A percentile compares a stretch with the other conserved stretches of the same genome.
Conservation (phyloP, 2,797 vertebrate genomes). For the Sardinella longiceps region DNA sequence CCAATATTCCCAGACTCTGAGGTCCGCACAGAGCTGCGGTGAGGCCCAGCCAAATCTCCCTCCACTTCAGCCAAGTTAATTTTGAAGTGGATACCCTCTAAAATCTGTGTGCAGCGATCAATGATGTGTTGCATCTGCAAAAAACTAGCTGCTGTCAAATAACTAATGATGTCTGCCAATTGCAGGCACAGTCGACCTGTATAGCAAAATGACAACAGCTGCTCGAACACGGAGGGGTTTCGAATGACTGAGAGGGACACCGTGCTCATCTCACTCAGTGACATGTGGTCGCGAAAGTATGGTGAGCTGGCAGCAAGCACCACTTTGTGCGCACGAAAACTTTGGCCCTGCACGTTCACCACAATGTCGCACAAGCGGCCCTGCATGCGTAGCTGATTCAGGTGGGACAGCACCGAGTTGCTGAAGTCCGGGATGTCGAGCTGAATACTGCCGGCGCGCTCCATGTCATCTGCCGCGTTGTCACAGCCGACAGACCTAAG, state of each 20-base stretch:
- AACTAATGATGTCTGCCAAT: slow-evolving; percentile 96
- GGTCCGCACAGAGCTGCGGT: slow-evolving; percentile 74
- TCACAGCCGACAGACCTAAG: slow-evolving; percentile 30
- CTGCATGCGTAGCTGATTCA: slow-evolving; percentile 95
- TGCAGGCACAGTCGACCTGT: slow-evolving; percentile 93
- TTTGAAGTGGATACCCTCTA: slow-evolving; percentile 96
- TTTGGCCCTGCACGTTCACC: slow-evolving; percentile 95
- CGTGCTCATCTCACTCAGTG: slow-evolving; percentile 96
- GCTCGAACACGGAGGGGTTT: slow-evolving; percentile 94
- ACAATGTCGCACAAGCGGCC: slow-evolving; percentile 97
- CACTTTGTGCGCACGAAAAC: slow-evolving; percentile 96
- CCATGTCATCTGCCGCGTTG: slow-evolving; percentile 75
- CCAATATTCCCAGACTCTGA: slow-evolving; percentile 74
- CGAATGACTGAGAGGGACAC: slow-evolving; percentile 96
- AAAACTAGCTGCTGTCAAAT: slow-evolving; percentile 96
- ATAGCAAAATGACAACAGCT: slow-evolving; percentile 96
- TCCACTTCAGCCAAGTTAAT: slow-evolving; percentile 90
- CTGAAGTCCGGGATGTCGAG: slow-evolving; percentile 98
- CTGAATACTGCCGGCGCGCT: slow-evolving; percentile 93
- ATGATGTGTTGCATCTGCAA: slow-evolving; percentile 99
- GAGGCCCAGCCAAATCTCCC: slow-evolving; percentile 74
- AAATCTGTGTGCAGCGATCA: slow-evolving; percentile 96
- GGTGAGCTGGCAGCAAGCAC: slow-evolving; percentile 97
- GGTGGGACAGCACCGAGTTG: slow-evolving; percentile 94
- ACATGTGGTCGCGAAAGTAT: slow-evolving; percentile 99